These are phyloP conservation scores for Alouatta palliata DNA, from an alignment of 2,113 vertebrate species.

Conservation along the genomic window DNA sequence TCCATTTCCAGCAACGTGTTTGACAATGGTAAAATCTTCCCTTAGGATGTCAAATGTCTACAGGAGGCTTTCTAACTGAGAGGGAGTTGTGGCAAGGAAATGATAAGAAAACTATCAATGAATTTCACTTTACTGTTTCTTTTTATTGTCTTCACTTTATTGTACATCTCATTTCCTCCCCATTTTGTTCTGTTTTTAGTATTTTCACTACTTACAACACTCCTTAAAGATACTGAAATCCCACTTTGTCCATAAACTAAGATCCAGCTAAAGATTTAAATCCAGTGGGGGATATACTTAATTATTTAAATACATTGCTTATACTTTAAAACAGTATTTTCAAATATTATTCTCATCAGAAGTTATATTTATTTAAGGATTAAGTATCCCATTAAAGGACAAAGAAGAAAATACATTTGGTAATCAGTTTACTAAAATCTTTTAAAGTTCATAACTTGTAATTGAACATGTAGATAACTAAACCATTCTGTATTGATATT, in stretches of 20 bases:
- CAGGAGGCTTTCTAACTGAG: constrained; percentile 47
- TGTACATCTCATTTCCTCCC: constrained; percentile 7
- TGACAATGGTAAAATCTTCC: constrained; percentile 31
- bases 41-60: constrained; percentile 57
- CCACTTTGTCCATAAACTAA: constrained; percentile 27
- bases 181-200: constrained; percentile 15
- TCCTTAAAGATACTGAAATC: constrained; percentile 32
- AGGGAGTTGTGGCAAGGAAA: constrained; percentile 28
- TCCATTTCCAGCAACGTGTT: constrained; percentile 39
- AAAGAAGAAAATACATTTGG: constrained; percentile 28
- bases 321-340: neutral
- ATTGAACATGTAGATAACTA: neutral
- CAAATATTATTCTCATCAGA: neutral
- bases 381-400: neutral
- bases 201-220: constrained; percentile 16
- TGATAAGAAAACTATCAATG: constrained; percentile 35
- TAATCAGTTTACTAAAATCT: neutral
- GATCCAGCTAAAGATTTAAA: constrained; percentile 14
- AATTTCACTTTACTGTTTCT: constrained; percentile 3
- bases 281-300: neutral
- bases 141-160: constrained; percentile 32
- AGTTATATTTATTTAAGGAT: neutral
- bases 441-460: neutral
- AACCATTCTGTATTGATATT: neutral
- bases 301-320: neutral